phyloP scores from a whole-genome alignment of 2,113 vertebrate species.

The Petrocephalus microphthalmus region DNA sequence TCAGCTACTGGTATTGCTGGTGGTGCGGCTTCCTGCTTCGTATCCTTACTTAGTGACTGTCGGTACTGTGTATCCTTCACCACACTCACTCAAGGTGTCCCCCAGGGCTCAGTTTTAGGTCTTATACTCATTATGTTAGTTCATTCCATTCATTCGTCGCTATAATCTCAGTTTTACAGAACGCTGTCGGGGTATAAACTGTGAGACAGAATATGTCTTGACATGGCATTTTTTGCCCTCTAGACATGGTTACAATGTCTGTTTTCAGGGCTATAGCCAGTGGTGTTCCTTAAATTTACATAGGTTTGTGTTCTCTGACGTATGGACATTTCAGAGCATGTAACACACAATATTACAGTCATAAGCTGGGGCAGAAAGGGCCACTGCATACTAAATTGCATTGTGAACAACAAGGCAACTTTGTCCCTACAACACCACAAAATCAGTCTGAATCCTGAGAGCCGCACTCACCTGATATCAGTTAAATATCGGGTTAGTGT shows the following conservation, averaged over 20 bases:
- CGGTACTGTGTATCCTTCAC: not conserved
- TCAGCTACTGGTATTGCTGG: not conserved
- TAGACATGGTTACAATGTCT: not conserved
- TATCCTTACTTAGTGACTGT: not conserved
- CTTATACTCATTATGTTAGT: not conserved
- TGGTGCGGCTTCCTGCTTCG: not conserved
- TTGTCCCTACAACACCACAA: not conserved
- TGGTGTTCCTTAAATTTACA: not conserved
- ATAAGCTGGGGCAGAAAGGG: not conserved
- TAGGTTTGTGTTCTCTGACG: not conserved
- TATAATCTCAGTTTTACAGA: not conserved
- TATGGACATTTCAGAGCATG: not conserved
- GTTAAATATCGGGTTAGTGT: not conserved
- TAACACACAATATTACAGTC: not conserved
- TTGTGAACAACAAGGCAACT: too few species aligned
- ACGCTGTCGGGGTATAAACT: not conserved
- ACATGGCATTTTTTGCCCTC: not conserved
- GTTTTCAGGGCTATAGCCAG: not conserved
- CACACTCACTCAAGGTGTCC: not conserved
- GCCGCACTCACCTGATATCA: not conserved
- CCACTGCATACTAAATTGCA: too few species aligned
- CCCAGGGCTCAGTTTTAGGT: not conserved
- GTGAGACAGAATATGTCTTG: not conserved
- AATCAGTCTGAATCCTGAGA: not conserved
- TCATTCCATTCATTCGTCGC: not conserved